Percentiles rank a stretch among this genome's conserved stretches.
Conservation (phyloP, 2,113 vertebrate genomes). For the Sitta europaea region DNA sequence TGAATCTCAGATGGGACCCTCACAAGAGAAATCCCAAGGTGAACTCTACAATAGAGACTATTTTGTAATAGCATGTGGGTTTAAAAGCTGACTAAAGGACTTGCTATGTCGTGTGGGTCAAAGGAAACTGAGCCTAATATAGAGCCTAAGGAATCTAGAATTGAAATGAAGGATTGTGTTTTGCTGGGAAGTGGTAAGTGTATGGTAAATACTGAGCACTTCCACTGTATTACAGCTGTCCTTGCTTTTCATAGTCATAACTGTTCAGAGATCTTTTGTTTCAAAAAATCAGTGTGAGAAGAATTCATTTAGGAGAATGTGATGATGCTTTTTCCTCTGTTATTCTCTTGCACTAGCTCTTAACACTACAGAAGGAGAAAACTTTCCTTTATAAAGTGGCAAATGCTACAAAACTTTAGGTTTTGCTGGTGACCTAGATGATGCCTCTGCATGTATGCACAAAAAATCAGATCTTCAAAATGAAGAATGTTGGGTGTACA, state of each 20-base stretch:
- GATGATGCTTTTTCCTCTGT: neutral
- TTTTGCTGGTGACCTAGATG: neutral
- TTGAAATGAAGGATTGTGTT: neutral
- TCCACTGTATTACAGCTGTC: neutral
- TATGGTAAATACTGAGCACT: neutral
- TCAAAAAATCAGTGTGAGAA: neutral
- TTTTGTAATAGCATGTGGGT: neutral
- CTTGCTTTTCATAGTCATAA: neutral
- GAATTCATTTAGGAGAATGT: neutral
- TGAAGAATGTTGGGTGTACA: neutral
- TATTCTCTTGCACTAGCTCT: neutral
- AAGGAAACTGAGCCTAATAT: neutral
- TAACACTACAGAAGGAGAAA: neutral
- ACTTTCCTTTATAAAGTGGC: neutral
- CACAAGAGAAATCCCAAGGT: constrained; percentile 49
- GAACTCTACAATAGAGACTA: neutral
- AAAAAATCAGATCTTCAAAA: neutral
- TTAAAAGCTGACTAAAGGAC: neutral
- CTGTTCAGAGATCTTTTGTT: neutral
- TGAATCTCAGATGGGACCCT: neutral
- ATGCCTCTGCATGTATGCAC: neutral
- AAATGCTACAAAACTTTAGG: neutral
- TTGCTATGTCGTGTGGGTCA: neutral
- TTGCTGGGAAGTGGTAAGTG: neutral
- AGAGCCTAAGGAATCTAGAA: neutral